Evolutionary conservation across 2,113 vertebrate species (phyloP), one percentile per base, ranked within the genome.

Genomic region (Oncorhynchus mykiss): DNA sequence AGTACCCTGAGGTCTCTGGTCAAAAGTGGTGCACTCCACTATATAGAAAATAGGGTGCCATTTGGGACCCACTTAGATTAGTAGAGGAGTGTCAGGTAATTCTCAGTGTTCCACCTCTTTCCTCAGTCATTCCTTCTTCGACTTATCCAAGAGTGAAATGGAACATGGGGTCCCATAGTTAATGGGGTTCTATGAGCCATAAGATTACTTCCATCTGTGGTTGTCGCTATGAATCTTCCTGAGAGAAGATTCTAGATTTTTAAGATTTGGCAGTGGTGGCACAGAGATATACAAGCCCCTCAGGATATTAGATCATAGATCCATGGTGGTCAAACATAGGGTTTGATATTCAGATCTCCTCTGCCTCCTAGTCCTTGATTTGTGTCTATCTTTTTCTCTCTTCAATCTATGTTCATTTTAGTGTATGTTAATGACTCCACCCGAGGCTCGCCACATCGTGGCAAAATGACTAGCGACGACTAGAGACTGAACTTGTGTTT

Each of bases 171-270:
- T 70, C 84, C 78, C 73, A 86, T 88, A 78, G 89, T 89, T 93
- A 93, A 91, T 91, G 83, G 86, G 76, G 87, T 89, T 92, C 89
- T 86, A 90, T 87, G 89, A 91, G 91, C 87, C 90, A 83, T 91
- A 83, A 79, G 85, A 92, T 91, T 88, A 87, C 89, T 86, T 88
- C 88, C 85, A 90, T 87, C 90, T 86, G 83, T 73, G 76, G 78
- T 84, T 86, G 74, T 89, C 87, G 75, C 83, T 72, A 88, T 91
- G 85, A 92, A 90, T 91, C 88, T 89, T 87, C 72, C 80, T 88
- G 80, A 85, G 76, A 80, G 39, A 74, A 49, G 20, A 18, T 12
- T 49, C 11, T 20, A 49, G 11, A 48, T 45, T 45, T 39, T 12
- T 45, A 45, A 45, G 39, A 45, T 45, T 45, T 45, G 39, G 39